Evolutionary conservation across 2,113 vertebrate genomes (phyloP).

Genomic region (Falco punctatus): DNA sequence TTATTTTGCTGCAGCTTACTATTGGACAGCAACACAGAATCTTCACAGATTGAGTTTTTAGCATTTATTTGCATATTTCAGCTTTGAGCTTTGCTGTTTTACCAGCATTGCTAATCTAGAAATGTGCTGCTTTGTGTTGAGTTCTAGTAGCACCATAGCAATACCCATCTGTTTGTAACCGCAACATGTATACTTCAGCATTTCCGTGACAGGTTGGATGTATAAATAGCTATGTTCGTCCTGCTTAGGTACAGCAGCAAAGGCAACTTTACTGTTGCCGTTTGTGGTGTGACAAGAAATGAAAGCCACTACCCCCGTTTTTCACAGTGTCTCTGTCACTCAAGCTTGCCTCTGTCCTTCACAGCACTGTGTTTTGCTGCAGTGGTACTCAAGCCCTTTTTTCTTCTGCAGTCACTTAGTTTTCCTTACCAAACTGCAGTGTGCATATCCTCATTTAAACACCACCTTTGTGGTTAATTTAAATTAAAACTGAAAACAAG

Average conservation of each 20-base stretch:
- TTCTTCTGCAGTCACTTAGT: neutral
- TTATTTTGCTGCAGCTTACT: neutral
- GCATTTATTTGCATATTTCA: neutral
- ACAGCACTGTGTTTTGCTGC: neutral
- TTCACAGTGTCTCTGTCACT: neutral
- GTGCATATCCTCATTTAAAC: neutral
- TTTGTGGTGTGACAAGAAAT: neutral
- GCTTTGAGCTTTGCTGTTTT: neutral
- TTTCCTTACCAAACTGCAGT: neutral
- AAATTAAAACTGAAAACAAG: conserved; percentile 26
- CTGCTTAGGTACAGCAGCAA: neutral
- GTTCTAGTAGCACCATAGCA: neutral
- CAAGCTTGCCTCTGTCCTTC: neutral
- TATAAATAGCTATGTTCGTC: neutral
- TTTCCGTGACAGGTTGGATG: neutral
- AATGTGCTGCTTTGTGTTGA: neutral
- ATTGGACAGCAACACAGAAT: neutral
- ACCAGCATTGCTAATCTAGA: neutral
- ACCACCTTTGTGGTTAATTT: neutral
- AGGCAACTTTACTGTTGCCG: neutral
- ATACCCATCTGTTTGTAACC: neutral
- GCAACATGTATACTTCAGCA: rapidly evolving
- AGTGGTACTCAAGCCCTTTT: neutral
- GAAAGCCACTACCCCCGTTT: neutral
- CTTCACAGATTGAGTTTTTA: neutral